These are phyloP conservation scores for Pelecanus crispus DNA, from an alignment of 2,113 vertebrate species.

Conservation along the genomic window DNA sequence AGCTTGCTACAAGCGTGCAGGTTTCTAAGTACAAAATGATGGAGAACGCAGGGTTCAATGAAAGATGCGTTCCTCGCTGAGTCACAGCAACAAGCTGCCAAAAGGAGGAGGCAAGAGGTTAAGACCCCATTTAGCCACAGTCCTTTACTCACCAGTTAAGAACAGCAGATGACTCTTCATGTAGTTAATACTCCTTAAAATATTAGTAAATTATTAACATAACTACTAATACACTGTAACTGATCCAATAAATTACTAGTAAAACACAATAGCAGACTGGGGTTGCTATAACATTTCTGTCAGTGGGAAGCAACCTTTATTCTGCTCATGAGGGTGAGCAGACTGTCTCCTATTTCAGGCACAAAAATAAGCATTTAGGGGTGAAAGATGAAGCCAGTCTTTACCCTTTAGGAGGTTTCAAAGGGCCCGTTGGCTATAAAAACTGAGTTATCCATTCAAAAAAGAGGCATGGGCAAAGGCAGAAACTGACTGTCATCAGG, in stretches of 20 bases:
- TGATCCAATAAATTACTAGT: not conserved
- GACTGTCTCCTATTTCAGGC: not conserved
- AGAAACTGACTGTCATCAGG: not conserved
- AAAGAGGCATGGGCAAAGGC: not conserved
- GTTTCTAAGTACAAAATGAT: not conserved
- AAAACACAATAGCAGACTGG: not conserved
- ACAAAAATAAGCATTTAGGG: not conserved
- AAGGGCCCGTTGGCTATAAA: not conserved
- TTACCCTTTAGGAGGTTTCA: not conserved
- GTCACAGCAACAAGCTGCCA: not conserved
- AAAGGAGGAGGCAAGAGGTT: not conserved
- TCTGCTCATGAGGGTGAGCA: not conserved
- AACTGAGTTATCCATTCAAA: not conserved
- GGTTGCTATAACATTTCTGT: not conserved
- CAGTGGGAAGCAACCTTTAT: not conserved
- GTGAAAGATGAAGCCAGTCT: not conserved
- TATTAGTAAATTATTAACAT: not conserved
- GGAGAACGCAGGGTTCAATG: rapidly evolving
- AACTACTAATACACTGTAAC: not conserved
- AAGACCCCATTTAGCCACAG: not conserved
- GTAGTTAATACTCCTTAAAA: not conserved
- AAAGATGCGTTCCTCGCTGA: not conserved
- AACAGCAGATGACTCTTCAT: not conserved
- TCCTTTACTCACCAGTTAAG: not conserved
- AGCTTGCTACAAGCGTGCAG: not conserved